These are phyloP conservation scores for Himantopus leucocephalus DNA, from an alignment of 2,113 vertebrate species.

Conservation along the genomic window DNA sequence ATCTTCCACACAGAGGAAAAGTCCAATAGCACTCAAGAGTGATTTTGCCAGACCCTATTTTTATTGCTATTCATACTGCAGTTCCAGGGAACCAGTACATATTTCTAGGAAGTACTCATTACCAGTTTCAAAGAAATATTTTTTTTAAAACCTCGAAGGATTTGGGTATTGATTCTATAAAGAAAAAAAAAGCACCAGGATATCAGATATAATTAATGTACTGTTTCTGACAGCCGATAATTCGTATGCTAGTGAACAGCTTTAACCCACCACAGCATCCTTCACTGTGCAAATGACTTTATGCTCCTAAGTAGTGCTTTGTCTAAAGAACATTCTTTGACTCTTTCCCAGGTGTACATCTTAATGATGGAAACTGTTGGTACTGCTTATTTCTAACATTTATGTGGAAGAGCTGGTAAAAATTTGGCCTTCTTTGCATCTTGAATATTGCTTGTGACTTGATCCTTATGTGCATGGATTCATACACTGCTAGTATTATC, in stretches of 20 bases:
- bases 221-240: neutral
- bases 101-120: slow-evolving; percentile 50
- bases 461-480: neutral
- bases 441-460: neutral
- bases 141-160: neutral
- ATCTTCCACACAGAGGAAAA: neutral
- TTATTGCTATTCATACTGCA: neutral
- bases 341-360: neutral
- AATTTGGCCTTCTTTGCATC: neutral
- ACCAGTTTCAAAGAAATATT: neutral
- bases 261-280: neutral
- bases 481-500: neutral
- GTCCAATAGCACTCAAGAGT: neutral
- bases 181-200: neutral
- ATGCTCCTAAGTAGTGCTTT: neutral
- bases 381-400: neutral
- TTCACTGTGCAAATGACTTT: neutral
- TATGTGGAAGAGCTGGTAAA: neutral
- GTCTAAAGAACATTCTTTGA: neutral
- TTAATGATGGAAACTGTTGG: neutral
- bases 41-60: slow-evolving; percentile 28
- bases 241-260: neutral
- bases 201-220: neutral
- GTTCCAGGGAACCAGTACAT: neutral
- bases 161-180: neutral